Conservation (phyloP, 1,140 invertebrate species). For the Eriosoma lanigerum region DNA sequence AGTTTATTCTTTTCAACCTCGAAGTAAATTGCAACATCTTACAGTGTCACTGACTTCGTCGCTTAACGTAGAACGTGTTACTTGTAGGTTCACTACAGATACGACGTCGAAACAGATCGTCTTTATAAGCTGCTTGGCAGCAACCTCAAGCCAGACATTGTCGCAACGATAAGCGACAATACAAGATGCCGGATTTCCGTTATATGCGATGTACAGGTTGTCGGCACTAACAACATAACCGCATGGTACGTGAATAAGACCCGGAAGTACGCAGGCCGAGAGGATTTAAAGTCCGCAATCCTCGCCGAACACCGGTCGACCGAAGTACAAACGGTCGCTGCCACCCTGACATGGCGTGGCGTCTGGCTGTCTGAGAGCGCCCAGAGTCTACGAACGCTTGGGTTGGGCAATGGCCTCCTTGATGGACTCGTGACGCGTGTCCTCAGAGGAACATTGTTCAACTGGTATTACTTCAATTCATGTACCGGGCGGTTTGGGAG, state of each 20-base stretch:
- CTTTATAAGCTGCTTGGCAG: neutral
- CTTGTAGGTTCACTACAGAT: too few relatives aligned
- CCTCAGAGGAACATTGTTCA: rapidly evolving
- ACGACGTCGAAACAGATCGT: neutral
- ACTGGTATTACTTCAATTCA: neutral
- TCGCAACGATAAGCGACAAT: neutral
- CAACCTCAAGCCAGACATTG: neutral
- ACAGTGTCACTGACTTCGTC: too few relatives aligned
- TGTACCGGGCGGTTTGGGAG: neutral
- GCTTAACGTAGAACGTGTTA: too few relatives aligned
- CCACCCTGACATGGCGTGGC: neutral
- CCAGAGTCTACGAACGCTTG: neutral
- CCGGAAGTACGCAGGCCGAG: neutral
- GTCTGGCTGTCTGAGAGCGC: neutral
- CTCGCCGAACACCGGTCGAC: neutral
- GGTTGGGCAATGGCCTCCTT: neutral
- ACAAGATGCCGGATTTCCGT: neutral
- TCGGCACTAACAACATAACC: neutral
- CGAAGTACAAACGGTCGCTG: neutral
- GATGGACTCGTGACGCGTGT: neutral
- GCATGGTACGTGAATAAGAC: neutral
- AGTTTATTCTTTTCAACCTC: too few relatives aligned
- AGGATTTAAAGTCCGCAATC: neutral
- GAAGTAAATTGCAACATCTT: too few relatives aligned
- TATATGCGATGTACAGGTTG: neutral